A percentile compares a stretch with the other conserved stretches of the same genome.
These are phyloP conservation scores for Hypotaenidia okinawae DNA, from an alignment of 2,797 vertebrate species.

Conservation along the genomic window DNA sequence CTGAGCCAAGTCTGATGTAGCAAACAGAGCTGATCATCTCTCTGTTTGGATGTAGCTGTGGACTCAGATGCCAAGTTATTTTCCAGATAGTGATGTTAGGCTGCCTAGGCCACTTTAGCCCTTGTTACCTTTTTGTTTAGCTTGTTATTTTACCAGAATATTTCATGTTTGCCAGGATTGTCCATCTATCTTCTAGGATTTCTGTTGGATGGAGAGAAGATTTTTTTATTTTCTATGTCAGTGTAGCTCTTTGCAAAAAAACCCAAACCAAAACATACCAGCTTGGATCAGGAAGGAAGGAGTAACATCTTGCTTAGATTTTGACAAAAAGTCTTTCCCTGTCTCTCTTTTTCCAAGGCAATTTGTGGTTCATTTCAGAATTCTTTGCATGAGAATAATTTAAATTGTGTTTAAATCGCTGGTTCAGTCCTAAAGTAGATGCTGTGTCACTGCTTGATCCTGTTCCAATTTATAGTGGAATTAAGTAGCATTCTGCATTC, in stretches of 20 bases:
- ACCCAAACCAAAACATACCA: too few species aligned
- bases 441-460: not conserved
- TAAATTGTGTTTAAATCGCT: not conserved
- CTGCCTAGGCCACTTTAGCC: slow-evolving; percentile 36
- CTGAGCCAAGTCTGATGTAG: slow-evolving; percentile 29
- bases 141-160: slow-evolving; percentile 51
- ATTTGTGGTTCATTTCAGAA: not conserved
- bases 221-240: slow-evolving; percentile 61
- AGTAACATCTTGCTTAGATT: not conserved
- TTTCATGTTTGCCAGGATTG: slow-evolving; percentile 57
- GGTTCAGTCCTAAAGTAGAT: not conserved
- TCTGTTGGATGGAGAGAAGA: slow-evolving; percentile 44
- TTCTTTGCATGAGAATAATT: not conserved
- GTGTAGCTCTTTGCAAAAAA: not conserved
- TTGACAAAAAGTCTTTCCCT: not conserved
- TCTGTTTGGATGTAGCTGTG: slow-evolving; percentile 39
- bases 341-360: not conserved
- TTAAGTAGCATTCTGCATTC: not conserved
- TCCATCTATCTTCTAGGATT: slow-evolving; percentile 67
- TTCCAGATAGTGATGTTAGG: slow-evolving; percentile 54
- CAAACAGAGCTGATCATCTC: slow-evolving; percentile 59
- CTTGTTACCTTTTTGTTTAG: slow-evolving; percentile 42
- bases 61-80: slow-evolving; percentile 32
- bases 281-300: not conserved
- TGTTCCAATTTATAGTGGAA: not conserved